Percentiles rank a stretch among this genome's conserved stretches.
These are phyloP conservation scores for Alcis repandata DNA, from an alignment of 2,888 invertebrate species.

Conservation along the genomic window DNA sequence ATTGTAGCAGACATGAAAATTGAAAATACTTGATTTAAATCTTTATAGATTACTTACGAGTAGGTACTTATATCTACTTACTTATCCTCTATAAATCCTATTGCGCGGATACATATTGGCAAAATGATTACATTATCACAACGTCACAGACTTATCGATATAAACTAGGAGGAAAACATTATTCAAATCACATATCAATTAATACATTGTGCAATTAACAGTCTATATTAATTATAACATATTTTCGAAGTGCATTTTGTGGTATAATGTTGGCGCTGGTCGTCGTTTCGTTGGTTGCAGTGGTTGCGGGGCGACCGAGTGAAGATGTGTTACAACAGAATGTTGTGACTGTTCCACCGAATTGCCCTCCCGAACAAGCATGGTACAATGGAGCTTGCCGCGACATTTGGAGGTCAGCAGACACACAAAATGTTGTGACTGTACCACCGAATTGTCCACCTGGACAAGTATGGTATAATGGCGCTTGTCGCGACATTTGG, in stretches of 20 bases:
- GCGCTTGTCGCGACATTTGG: conserved; percentile 3
- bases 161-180: conserved; percentile 28
- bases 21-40: not conserved
- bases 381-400: conserved; percentile 25
- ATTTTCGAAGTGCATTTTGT: conserved; percentile 8
- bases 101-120: conserved; percentile 15
- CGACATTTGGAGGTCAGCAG: not conserved
- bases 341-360: conserved; percentile 32
- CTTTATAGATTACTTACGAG: not conserved
- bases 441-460: conserved; percentile 33
- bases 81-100: conserved; percentile 9
- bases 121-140: conserved; percentile 34
- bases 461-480: conserved; percentile 34
- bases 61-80: conserved; percentile 8
- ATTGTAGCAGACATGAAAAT: not conserved
- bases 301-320: conserved; percentile 27
- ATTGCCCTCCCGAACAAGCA: conserved; percentile 33
- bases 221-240: conserved; percentile 8
- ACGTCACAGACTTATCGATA: conserved; percentile 26
- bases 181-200: conserved; percentile 36
- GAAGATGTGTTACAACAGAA: conserved; percentile 24
- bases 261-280: conserved; percentile 22
- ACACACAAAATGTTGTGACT: conserved; percentile 29
- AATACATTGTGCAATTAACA: conserved; percentile 25
- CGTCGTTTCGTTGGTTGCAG: conserved; percentile 17